These are phyloP conservation scores for Elaphurus davidianus DNA, from an alignment of 2,113 vertebrate species.

Conservation along the genomic window DNA sequence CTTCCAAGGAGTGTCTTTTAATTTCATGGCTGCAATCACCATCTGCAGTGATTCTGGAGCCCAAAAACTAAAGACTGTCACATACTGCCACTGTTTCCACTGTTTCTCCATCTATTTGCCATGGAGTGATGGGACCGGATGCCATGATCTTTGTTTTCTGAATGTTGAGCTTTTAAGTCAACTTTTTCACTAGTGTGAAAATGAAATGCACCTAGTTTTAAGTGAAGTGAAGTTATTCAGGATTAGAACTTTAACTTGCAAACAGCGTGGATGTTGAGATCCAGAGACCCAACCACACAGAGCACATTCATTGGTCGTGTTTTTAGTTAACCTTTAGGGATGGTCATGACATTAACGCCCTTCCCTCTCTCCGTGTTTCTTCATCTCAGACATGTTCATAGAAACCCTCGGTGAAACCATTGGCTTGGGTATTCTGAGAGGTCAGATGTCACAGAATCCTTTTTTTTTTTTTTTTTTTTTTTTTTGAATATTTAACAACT, in stretches of 20 bases:
- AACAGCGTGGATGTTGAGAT: background rate
- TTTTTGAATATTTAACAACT: background rate
- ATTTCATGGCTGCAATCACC: too few species aligned
- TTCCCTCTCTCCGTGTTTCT: background rate
- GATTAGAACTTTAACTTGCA: background rate
- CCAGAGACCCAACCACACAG: background rate
- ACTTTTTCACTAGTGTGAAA: background rate
- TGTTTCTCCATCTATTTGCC: too few species aligned
- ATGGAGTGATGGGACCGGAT: too few species aligned
- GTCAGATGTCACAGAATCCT: background rate
- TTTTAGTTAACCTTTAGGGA: background rate
- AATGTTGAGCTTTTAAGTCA: too few species aligned
- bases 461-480: background rate
- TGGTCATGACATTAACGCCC: background rate
- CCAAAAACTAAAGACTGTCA: too few species aligned
- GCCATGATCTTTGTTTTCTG: too few species aligned
- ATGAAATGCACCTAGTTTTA: background rate
- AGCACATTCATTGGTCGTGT: fast-evolving
- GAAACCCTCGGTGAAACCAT: background rate
- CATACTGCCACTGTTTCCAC: too few species aligned
- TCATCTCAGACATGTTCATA: background rate
- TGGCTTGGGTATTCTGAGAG: background rate
- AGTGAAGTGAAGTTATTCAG: background rate
- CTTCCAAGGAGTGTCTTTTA: too few species aligned
- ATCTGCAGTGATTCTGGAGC: too few species aligned